Evolutionary conservation across 2,113 vertebrate genomes (phyloP).

Genomic region (Callochromis pleurospilus): DNA sequence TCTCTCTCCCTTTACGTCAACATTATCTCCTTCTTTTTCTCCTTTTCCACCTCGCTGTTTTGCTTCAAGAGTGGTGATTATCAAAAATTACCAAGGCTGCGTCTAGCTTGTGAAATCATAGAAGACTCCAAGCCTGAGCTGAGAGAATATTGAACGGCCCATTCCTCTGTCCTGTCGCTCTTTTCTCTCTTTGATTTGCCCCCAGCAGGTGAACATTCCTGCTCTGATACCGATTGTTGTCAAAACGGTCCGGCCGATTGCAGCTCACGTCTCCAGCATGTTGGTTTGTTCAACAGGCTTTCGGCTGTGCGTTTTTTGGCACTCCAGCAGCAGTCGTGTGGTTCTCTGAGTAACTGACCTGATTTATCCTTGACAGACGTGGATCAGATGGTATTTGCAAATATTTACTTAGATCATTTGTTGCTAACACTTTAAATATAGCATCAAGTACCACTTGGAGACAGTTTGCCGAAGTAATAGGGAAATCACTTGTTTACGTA

Average conservation of each 20-base stretch:
- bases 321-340: not conserved
- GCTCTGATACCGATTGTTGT: slow-evolving; percentile 39
- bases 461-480: not conserved
- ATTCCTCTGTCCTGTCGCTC: not conserved
- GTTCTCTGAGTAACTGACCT: not conserved
- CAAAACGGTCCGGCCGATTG: not conserved
- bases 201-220: slow-evolving; percentile 39
- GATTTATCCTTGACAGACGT: not conserved
- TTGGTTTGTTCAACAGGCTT: slow-evolving; percentile 1
- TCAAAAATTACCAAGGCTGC: slow-evolving; percentile 32
- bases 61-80: slow-evolving; percentile 38
- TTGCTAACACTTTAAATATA: not conserved
- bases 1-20: slow-evolving; percentile 13
- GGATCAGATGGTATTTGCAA: slow-evolving; percentile 14
- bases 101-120: slow-evolving; percentile 5
- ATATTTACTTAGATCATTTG: not conserved
- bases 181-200: slow-evolving; percentile 25
- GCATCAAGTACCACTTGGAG: not conserved
- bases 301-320: not conserved
- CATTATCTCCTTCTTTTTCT: slow-evolving; percentile 26
- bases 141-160: slow-evolving; percentile 29
- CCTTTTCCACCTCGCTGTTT: slow-evolving; percentile 15
- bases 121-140: slow-evolving; percentile 23
- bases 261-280: not conserved
- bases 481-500: not conserved